Base-by-base conservation (phyloP, 2,888 invertebrate species). In the Sinelater perroti region DNA sequence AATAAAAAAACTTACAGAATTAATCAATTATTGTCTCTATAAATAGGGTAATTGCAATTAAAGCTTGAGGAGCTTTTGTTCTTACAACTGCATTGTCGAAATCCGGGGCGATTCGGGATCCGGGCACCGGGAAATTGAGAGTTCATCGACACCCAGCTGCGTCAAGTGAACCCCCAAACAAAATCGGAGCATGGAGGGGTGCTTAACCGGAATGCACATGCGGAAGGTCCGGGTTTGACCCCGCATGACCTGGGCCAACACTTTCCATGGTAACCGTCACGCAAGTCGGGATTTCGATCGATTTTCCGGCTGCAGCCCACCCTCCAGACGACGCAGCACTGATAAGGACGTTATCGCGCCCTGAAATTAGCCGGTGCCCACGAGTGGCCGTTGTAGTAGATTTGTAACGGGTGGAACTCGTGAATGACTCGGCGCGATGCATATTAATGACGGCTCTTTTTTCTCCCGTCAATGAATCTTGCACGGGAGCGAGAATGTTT, bases 181-280 rank as follows among this genome's bases (percentile, higher is more conserved):
- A 61, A 61, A 61, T 47, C 57, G 46, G 52, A 61, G 47, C 61
- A 20, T 55, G 49, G 57, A 50, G 61, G 60, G 61, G 56, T 54
- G 61, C 56, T 51, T 52, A 56, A 51, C 49, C 24, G 47, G 58
- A 64, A 63, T 63, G 57, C 60, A 62, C 59, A 70, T 76, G 75
- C 74, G 77, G 74, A 76, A 77, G 77, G 77, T 76, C 76, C 77
- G 78, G 77, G 77, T 78, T 77, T 79, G 79, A 79, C 78, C 79
- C 75, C 77, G 64, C 75, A 73, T 78, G 78, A 79, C 79, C 79
- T 77, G 78, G 77, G 76, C 75, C 77, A 79, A 79, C 79, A 79
- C 78, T 79, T 78, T 78, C 78, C 78, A 78, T 79, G 79, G 78
- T 78, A 78, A 78, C 78, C 78, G 75, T 73, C 78, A 78, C 78